Conservation (phyloP, 2,888 invertebrate genomes). For the Coremacera marginata region DNA sequence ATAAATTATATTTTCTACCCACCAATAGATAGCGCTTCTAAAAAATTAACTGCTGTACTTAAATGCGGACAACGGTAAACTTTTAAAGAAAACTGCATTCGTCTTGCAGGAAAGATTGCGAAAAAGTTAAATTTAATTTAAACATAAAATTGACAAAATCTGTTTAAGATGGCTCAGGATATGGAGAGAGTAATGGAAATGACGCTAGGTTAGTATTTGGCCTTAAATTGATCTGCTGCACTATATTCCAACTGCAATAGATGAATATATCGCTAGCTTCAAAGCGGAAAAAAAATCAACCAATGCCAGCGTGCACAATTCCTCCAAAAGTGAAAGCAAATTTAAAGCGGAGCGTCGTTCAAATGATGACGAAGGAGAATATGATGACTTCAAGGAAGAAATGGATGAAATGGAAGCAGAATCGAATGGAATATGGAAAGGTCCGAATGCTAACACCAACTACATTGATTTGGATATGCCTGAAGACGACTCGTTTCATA, state of each 20-base stretch:
- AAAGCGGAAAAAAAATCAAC: conserved; percentile 28
- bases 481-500: conserved; percentile 48
- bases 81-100: conserved; percentile 19
- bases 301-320: not conserved
- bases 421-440: conserved; percentile 45
- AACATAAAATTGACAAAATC: conserved; percentile 20
- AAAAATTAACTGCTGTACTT: too few relatives aligned
- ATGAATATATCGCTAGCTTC: conserved; percentile 45
- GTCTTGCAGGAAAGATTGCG: not conserved
- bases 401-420: not conserved
- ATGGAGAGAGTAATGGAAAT: conserved; percentile 47
- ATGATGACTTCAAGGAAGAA: conserved; percentile 28
- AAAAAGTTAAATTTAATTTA: not conserved
- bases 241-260: conserved; percentile 24
- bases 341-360: conserved; percentile 45
- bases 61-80: conserved; percentile 39
- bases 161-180: conserved; percentile 44
- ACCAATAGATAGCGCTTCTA: too few relatives aligned
- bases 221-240: not conserved
- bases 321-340: conserved; percentile 3
- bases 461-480: conserved; percentile 42
- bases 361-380: conserved; percentile 41
- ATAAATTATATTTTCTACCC: too few relatives aligned
- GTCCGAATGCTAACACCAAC: conserved; percentile 46
- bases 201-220: conserved; percentile 46